Evolutionary conservation across 1,140 invertebrate species (phyloP), one percentile per base, ranked within the genome.

Genomic region (Drosophila mauritiana): DNA sequence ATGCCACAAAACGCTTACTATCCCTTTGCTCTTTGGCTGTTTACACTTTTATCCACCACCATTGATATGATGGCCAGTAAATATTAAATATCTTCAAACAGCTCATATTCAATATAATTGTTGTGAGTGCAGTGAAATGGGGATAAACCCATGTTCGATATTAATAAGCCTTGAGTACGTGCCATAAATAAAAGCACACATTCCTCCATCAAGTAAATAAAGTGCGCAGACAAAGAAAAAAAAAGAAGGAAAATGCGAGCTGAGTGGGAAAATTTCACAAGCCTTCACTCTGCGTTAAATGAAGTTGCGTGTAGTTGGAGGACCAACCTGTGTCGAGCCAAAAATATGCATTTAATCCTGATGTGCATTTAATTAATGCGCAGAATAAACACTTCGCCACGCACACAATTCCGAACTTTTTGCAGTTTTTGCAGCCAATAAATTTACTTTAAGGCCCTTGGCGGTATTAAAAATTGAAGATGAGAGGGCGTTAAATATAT

Each of bases 291-390:
- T 6, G 40, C 39, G 17, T 27, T 67, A 75, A 58, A 68, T 55
- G 36, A 48, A 61, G 61, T 76, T 48, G 31, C 22, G 36, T 31
- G 40, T 13, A 42, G 59, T 22, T 54, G 40, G 40, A 42, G 51
- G 20, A 17, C 34, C 45, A 56, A 68, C 73, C 61, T 69, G 63
- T 43, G 31, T 43, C 40, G 58, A 59, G 54, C 45, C 62, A 65
- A 62, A 82, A 85, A 88, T 77, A 69, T 79, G 63, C 83, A 76
- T 83, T 82, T 83, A 76, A 76, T 76, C 59, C 67, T 56, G 67
- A 65, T 89, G 79, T 73, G 77, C 83, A 83, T 89, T 88, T 86
- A 80, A 89, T 86, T 86, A 89, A 89, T 80, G 56, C 68, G 51
- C 55, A 83, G 76, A 57, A 79, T 73, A 88, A 88, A 89, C 75